Base-by-base conservation (phyloP, 2,113 vertebrate genomes). In the Eidolon helvum region DNA sequence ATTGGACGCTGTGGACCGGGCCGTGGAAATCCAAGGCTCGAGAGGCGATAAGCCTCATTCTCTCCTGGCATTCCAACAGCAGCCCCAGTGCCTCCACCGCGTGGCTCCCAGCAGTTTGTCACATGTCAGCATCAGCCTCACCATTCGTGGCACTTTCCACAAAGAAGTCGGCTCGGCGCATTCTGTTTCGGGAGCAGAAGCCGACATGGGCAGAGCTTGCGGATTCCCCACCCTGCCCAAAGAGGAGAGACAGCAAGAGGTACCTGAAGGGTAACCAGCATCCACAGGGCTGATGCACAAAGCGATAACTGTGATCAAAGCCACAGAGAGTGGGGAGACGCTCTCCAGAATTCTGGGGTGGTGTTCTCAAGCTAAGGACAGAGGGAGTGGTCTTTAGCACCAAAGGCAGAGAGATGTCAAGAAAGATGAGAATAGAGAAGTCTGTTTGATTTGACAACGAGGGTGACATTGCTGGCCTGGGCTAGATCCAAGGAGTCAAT, bases 71-170 rank as follows among this genome's bases (percentile, higher is more conserved):
- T 93, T 83, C 75, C 61, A 59, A 96, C 71, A 63, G 93, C 59
- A 45, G 94, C 96, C 80, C 75, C 3, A 48, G n/a, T 95, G 97
- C 87, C 75, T 98, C 92, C 79, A 33, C 83, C 93, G 93, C 21
- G 2, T 59, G 92, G 88, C 69, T 89, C 61, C 75, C 66, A 77
- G 82, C 74, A 86, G 35, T 92, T 94, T 95, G 55, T 90, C 97
- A 48, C 96, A 93, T 96, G 95, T 97, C 98, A 92, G 12, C 78
- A 33, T 90, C 87, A 57, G 78, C 85, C 85, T 94, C 88, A 87
- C 96, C 95, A 79, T 71, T 90, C 92, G 33, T 79, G 88, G 85
- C 91, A 77, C 35, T 38, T 69, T 75, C 78, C 80, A 65, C 92
- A 53, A 30, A 63, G 61, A 97, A 78, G 84, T 84, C 78, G 88